Evolutionary conservation across 2,888 invertebrate genomes (phyloP).

Genomic region (Acrobasis suavella): DNA sequence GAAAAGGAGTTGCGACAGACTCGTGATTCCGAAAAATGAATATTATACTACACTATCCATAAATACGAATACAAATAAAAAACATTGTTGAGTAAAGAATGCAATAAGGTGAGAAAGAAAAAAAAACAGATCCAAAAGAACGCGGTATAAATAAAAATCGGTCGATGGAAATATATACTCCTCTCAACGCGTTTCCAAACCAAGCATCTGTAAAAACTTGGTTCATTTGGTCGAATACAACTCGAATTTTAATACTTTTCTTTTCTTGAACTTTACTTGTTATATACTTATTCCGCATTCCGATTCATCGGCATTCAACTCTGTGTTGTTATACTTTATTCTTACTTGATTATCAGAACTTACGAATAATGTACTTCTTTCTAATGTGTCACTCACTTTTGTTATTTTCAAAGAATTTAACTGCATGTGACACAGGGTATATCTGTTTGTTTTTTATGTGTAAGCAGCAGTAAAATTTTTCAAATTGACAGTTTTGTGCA

Average conservation of each 20-base stretch:
- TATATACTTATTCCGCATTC: slow-evolving; percentile 58
- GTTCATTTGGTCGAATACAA: slow-evolving; percentile 79
- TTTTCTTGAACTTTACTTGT: slow-evolving; percentile 72
- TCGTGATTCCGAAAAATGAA: too few species aligned
- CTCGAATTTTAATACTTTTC: slow-evolving; percentile 77
- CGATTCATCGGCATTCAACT: slow-evolving; percentile 41
- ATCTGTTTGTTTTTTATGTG: too few species aligned
- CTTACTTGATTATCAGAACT: slow-evolving; percentile 5
- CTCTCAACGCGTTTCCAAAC: slow-evolving; percentile 37
- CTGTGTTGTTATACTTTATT: slow-evolving; percentile 25
- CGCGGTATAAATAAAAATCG: background rate
- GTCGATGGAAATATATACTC: slow-evolving; percentile 39
- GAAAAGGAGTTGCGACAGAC: too few species aligned
- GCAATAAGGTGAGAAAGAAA: too few species aligned
- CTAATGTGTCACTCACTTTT: too few species aligned
- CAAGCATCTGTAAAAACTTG: slow-evolving; percentile 72
- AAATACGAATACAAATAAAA: too few species aligned
- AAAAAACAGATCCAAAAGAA: background rate
- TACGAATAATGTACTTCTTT: background rate
- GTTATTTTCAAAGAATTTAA: too few species aligned
- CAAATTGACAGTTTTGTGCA: too few species aligned
- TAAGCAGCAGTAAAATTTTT: too few species aligned
- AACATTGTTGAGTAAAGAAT: too few species aligned
- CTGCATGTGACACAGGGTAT: too few species aligned
- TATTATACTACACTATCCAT: too few species aligned